Conservation (phyloP, 1,140 invertebrate species). For the Nephila pilipes region DNA sequence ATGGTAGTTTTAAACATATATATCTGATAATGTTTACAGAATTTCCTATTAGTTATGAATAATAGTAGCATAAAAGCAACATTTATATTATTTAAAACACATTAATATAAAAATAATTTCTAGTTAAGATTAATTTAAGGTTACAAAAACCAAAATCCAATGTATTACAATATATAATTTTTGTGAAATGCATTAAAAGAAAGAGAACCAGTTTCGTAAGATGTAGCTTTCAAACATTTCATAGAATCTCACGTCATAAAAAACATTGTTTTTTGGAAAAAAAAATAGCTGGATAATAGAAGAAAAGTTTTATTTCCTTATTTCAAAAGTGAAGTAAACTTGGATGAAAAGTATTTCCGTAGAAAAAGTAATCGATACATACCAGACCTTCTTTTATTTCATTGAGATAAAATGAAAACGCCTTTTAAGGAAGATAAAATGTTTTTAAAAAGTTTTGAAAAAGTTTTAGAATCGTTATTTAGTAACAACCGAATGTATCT, state of each 20-base stretch:
- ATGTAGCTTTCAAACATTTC: not conserved
- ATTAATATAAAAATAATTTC: not conserved
- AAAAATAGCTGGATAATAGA: not conserved
- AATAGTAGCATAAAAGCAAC: too few species aligned
- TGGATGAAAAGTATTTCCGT: not conserved
- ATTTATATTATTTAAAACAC: not conserved
- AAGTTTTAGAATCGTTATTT: not conserved
- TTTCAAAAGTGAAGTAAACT: constrained; percentile 9
- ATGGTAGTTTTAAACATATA: too few species aligned
- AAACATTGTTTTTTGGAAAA: not conserved
- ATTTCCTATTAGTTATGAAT: too few species aligned
- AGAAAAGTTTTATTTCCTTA: constrained; percentile 22
- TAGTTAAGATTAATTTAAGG: too few species aligned
- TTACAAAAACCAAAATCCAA: too few species aligned
- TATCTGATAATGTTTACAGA: too few species aligned
- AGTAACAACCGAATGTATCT: not conserved
- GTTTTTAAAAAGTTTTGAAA: constrained; percentile 16
- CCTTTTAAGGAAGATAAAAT: constrained; percentile 5
- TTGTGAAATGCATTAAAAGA: too few species aligned
- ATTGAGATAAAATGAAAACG: not conserved
- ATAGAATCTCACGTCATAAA: not conserved
- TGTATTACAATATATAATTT: too few species aligned
- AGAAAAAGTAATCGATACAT: not conserved
- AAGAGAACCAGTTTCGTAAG: too few species aligned
- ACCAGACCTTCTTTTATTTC: constrained; percentile 1